Evolutionary conservation across 2,888 invertebrate species (phyloP).

Genomic region (Polyommatus iphigenia): DNA sequence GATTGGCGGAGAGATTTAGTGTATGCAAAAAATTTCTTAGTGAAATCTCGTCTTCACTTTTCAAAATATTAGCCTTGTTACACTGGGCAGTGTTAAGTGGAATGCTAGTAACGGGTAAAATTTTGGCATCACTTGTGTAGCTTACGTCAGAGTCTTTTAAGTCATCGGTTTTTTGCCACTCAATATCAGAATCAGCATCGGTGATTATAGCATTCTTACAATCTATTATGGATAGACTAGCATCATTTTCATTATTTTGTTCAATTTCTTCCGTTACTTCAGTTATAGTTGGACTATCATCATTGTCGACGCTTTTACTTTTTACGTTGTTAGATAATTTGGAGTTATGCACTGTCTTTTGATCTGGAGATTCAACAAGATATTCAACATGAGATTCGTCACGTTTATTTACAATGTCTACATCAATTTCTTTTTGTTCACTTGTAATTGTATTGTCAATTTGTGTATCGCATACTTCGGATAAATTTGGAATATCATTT

Average conservation of each 20-base stretch:
- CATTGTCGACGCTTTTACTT: conserved; percentile 76
- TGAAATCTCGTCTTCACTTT: conserved; percentile 79
- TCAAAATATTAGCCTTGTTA: conserved; percentile 66
- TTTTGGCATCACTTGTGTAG: conserved; percentile 56
- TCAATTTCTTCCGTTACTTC: conserved; percentile 62
- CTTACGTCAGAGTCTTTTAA: conserved; percentile 50
- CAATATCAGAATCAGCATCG: conserved; percentile 83
- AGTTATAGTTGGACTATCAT: conserved; percentile 67
- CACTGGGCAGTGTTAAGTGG: conserved; percentile 68
- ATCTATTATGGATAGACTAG: conserved; percentile 61
- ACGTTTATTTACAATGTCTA: conserved; percentile 22
- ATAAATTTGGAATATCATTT: neutral
- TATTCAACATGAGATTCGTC: conserved; percentile 46
- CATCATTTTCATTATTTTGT: conserved; percentile 49
- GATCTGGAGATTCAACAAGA: conserved; percentile 71
- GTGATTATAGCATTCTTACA: conserved; percentile 78
- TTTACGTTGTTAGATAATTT: conserved; percentile 60
- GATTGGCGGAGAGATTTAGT: conserved; percentile 77
- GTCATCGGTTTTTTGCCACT: conserved; percentile 79
- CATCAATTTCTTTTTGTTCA: neutral
- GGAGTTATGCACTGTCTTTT: conserved; percentile 53
- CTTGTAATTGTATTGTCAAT: neutral
- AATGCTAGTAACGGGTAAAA: conserved; percentile 65
- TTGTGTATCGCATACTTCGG: conserved; percentile 24
- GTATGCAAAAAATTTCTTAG: conserved; percentile 78